Evolutionary conservation across 2,888 invertebrate genomes (phyloP).

Genomic region (Cistogaster globosa): DNA sequence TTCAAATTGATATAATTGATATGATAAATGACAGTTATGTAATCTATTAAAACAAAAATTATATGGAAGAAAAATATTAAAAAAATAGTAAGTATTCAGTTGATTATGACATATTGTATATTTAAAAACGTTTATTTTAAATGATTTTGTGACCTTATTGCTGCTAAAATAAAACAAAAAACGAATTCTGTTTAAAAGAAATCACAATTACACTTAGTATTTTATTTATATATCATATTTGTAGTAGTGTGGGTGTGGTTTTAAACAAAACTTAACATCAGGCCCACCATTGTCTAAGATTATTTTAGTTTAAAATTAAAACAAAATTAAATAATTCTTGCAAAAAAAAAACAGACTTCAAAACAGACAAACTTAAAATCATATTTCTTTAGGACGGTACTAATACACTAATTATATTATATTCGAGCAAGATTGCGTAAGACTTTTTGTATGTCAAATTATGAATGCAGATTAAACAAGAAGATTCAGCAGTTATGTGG

Average conservation of each 20-base stretch:
- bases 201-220: no score
- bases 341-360: no score
- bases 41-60: slow-evolving; percentile 32
- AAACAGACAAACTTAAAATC: no score
- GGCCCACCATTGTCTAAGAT: neutral
- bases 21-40: slow-evolving; percentile 64
- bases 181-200: neutral
- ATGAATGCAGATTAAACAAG: no score
- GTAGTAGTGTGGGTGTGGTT: slow-evolving; percentile 11
- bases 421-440: no score
- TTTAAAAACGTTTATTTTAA: neutral
- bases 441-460: no score
- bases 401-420: no score
- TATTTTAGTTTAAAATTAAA: no score
- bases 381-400: no score
- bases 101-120: slow-evolving; percentile 51
- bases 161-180: neutral
- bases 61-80: neutral
- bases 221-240: neutral
- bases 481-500: no score
- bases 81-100: slow-evolving; percentile 16
- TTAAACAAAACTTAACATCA: neutral
- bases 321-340: no score
- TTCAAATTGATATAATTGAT: slow-evolving; percentile 57
- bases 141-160: neutral